These are phyloP conservation scores for Patella caerulea DNA, from an alignment of 2,888 invertebrate genomes.

Conservation along the genomic window DNA sequence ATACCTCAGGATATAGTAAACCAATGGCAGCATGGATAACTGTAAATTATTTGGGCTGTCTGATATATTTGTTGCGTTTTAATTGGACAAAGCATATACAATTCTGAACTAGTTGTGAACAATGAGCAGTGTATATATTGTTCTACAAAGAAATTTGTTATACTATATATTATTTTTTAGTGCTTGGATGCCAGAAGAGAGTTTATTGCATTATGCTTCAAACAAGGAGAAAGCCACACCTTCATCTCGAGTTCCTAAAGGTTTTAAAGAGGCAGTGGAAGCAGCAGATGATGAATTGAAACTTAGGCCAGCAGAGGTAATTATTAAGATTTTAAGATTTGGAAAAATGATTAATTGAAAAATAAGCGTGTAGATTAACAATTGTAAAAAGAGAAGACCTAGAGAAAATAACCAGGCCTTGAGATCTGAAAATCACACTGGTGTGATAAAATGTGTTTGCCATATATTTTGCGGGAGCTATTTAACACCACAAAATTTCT, in stretches of 20 bases:
- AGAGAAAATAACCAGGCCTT: too few species aligned
- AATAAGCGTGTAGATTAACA: too few species aligned
- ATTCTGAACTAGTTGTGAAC: neutral
- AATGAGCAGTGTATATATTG: neutral
- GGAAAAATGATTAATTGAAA: too few species aligned
- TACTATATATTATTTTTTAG: slow-evolving; percentile 47
- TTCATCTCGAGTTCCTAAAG: slow-evolving; percentile 61
- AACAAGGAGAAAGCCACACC: slow-evolving; percentile 81
- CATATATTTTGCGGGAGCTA: too few species aligned
- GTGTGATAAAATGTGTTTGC: too few species aligned
- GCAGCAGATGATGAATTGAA: slow-evolving; percentile 69
- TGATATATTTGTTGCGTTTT: neutral
- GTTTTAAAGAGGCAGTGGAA: slow-evolving; percentile 70
- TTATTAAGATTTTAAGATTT: neutral
- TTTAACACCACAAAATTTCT: too few species aligned
- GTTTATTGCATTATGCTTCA: slow-evolving; percentile 86
- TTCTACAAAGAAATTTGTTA: neutral
- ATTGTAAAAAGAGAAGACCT: too few species aligned
- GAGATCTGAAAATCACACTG: too few species aligned
- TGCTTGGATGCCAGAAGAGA: slow-evolving; percentile 90
- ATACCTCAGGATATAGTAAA: too few species aligned
- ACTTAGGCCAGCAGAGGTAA: slow-evolving; percentile 55
- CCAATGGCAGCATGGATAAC: too few species aligned
- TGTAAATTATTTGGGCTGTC: neutral
- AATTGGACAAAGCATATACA: neutral